phyloP scores from a whole-genome alignment of 1,140 invertebrate genomes.

The Drusus annulatus region DNA sequence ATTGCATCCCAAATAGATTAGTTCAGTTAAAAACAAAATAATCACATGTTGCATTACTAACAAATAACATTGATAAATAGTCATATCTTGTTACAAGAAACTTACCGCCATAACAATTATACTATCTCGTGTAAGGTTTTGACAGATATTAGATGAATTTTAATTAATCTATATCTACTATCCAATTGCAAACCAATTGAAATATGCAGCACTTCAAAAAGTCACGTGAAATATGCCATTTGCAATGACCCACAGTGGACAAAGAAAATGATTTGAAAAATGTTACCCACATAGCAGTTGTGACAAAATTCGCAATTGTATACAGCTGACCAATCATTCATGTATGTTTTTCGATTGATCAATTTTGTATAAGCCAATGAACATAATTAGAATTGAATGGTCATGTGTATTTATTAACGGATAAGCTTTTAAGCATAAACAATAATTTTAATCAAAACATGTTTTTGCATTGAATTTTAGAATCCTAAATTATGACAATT shows the following conservation, averaged over 20 bases:
- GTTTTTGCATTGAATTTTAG: no score
- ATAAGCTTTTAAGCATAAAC: no score
- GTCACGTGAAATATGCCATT: constrained; percentile 5
- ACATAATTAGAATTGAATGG: no score
- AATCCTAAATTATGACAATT: no score
- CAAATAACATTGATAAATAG: no score
- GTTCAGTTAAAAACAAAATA: no score
- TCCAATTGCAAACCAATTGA: not conserved
- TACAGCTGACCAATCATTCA: not conserved
- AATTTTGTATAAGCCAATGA: no score
- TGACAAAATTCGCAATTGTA: not conserved
- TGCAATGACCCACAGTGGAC: not conserved
- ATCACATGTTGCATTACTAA: no score
- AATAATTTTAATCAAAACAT: no score
- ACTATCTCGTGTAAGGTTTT: not conserved
- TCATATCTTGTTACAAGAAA: not conserved
- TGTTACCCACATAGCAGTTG: constrained; percentile 1
- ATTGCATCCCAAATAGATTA: no score
- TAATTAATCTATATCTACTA: not conserved
- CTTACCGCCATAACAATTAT: constrained; percentile 15
- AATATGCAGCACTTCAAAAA: not conserved
- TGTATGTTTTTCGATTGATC: no score
- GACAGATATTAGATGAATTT: not conserved
- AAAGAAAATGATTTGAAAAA: not conserved
- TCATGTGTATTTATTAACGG: no score